Conservation (phyloP, 2,113 vertebrate genomes). For the Notechis scutatus region DNA sequence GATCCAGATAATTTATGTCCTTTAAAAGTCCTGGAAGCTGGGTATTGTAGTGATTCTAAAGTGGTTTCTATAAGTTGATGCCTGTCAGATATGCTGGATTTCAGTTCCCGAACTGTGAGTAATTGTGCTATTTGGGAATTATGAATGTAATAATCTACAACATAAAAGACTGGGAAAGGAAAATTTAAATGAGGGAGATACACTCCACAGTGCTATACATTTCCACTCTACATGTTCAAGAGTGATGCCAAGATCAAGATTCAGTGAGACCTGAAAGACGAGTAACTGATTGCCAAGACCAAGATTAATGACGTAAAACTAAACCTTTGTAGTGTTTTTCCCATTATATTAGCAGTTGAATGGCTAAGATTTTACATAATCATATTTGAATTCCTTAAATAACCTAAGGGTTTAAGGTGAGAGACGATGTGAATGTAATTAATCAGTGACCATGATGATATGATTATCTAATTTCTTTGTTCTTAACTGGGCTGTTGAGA, state of each 20-base stretch:
- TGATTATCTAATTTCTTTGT: slow-evolving; percentile 32
- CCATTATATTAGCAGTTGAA: neutral
- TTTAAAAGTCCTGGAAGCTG: neutral
- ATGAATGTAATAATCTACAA: neutral
- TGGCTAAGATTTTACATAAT: neutral
- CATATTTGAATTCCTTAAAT: neutral
- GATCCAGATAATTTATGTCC: neutral
- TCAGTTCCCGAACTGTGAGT: neutral
- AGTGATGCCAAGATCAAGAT: neutral
- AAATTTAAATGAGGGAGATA: neutral
- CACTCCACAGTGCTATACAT: neutral
- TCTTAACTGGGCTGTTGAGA: slow-evolving; percentile 26
- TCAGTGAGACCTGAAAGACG: neutral
- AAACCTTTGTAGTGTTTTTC: neutral
- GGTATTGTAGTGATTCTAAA: neutral
- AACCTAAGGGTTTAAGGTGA: neutral
- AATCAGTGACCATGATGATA: neutral
- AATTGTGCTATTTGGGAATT: neutral
- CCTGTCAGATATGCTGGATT: neutral
- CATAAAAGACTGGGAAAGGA: neutral
- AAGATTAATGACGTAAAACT: neutral
- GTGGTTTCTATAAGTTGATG: neutral
- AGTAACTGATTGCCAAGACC: neutral
- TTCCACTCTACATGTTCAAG: neutral
- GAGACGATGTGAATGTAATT: neutral